phyloP scores from a whole-genome alignment of 2,113 vertebrate genomes.

The Cyanoramphus novaezelandiae region DNA sequence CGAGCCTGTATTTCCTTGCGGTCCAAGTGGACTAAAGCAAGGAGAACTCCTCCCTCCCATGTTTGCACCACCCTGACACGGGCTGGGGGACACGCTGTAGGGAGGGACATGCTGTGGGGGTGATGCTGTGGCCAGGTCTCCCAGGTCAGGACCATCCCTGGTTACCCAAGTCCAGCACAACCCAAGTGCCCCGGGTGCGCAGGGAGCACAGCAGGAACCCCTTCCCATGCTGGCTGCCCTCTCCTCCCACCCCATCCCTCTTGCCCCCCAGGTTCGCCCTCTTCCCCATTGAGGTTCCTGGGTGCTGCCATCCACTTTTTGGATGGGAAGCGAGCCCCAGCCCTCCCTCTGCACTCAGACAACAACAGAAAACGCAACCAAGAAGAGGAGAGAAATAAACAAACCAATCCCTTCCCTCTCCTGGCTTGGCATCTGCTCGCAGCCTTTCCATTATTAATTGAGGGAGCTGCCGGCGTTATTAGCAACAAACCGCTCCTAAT shows the following conservation, averaged over 20 bases:
- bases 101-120: background rate
- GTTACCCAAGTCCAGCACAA: background rate
- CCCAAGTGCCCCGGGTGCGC: background rate
- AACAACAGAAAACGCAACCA: background rate
- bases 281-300: background rate
- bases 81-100: background rate
- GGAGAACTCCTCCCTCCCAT: background rate
- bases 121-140: background rate
- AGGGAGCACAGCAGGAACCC: background rate
- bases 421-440: constrained; percentile 59
- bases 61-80: background rate
- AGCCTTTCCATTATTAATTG: constrained; percentile 68
- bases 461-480: constrained; percentile 57
- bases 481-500: constrained; percentile 63
- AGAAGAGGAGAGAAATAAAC: constrained; percentile 42
- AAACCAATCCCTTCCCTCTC: constrained; percentile 60
- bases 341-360: background rate
- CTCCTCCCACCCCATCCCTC: background rate
- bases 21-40: background rate
- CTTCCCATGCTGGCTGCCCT: background rate
- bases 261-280: background rate
- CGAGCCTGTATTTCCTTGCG: fast-evolving
- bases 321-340: background rate
- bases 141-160: background rate
- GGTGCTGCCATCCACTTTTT: background rate